phyloP scores from a whole-genome alignment of 2,797 vertebrate species.

The Loriculus beryllinus region DNA sequence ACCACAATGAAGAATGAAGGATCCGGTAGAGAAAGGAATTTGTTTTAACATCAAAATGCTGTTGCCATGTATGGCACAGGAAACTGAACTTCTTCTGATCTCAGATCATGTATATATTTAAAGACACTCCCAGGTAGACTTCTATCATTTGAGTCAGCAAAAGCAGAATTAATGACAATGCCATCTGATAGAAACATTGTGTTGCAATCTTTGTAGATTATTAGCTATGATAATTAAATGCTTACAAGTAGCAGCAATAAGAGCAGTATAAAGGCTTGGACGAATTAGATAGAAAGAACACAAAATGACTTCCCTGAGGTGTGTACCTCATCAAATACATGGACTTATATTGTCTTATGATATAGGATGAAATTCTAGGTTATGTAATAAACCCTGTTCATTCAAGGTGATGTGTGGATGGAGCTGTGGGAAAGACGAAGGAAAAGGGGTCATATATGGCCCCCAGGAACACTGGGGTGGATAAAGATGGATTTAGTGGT shows the following conservation, averaged over 20 bases:
- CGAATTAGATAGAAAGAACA: slow-evolving; percentile 1
- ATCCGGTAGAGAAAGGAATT: neutral
- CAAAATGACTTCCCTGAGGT: neutral
- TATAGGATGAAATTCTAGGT: neutral
- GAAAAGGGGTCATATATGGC: neutral
- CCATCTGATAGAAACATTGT: neutral
- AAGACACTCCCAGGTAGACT: neutral
- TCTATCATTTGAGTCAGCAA: slow-evolving; percentile 16
- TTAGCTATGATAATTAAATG: neutral
- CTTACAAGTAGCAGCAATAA: neutral
- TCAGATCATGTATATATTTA: neutral
- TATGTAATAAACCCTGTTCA: neutral
- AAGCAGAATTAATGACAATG: neutral
- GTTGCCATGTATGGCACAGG: neutral
- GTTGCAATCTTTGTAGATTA: slow-evolving; percentile 25
- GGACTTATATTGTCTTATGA: neutral
- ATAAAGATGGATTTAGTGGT: neutral
- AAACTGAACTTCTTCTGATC: neutral
- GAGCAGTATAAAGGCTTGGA: neutral
- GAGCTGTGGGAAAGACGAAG: neutral
- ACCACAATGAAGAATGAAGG: neutral
- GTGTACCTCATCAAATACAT: fast-evolving
- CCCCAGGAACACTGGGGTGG: neutral
- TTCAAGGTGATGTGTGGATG: neutral
- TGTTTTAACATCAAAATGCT: neutral